Conservation (phyloP, 2,888 invertebrate genomes). For the Dione vanillae region DNA sequence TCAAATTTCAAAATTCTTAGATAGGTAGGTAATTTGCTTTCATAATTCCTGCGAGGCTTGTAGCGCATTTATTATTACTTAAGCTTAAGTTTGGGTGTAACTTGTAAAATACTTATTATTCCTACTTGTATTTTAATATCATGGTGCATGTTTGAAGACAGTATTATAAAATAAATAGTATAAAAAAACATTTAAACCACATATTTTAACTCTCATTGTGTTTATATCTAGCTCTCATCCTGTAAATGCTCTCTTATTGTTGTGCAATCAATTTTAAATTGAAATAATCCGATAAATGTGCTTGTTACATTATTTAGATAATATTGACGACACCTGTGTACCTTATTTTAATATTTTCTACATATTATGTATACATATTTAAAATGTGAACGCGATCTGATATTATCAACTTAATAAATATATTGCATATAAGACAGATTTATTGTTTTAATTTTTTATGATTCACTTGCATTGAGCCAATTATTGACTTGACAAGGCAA, state of each 20-base stretch:
- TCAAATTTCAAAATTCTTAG: slow-evolving; percentile 13
- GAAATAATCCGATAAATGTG: slow-evolving; percentile 29
- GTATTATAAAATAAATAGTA: slow-evolving; percentile 34
- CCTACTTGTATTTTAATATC: slow-evolving; percentile 8
- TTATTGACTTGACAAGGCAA: not conserved
- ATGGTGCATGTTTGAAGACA: slow-evolving; percentile 31
- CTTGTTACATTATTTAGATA: not conserved
- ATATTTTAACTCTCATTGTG: not conserved
- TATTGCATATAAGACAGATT: slow-evolving; percentile 23
- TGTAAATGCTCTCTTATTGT: slow-evolving; percentile 42
- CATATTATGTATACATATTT: not conserved
- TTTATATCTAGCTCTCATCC: slow-evolving; percentile 31
- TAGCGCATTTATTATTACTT: slow-evolving; percentile 77
- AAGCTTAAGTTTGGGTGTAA: slow-evolving; percentile 53
- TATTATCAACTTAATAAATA: slow-evolving; percentile 43
- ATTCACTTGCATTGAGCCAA: not conserved
- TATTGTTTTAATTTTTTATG: slow-evolving; percentile 37
- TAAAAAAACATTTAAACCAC: not conserved
- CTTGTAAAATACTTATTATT: slow-evolving; percentile 30
- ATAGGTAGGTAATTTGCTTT: slow-evolving; percentile 59
- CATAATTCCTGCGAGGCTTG: slow-evolving; percentile 72
- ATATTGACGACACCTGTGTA: not conserved
- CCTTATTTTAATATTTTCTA: not conserved
- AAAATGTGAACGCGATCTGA: slow-evolving; percentile 34
- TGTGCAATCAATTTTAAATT: slow-evolving; percentile 16